Conservation (phyloP, 2,888 invertebrate genomes). For the Erynnis tages region DNA sequence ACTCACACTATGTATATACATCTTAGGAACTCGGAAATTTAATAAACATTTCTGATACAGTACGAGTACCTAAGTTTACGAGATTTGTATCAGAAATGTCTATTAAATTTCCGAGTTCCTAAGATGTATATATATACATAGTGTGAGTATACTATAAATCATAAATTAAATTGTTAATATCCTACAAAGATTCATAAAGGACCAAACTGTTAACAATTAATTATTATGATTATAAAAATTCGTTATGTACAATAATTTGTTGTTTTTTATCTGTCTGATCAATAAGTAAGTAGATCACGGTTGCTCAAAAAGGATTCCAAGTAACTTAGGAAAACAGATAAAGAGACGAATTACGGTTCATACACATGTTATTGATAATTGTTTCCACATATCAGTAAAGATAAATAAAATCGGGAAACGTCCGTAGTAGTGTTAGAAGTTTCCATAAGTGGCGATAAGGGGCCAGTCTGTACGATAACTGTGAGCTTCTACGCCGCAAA, state of each 20-base stretch:
- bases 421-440: conserved; percentile 49
- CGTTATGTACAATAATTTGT: background rate
- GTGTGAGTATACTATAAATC: too few species aligned
- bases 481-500: background rate
- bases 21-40: too few species aligned
- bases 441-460: conserved; percentile 62
- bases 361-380: conserved; percentile 18
- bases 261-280: background rate
- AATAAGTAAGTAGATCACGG: background rate
- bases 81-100: background rate
- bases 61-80: background rate
- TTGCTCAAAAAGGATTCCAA: background rate
- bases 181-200: too few species aligned
- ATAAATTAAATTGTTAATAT: too few species aligned
- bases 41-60: background rate
- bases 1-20: background rate
- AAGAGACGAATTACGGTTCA: background rate
- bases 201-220: too few species aligned
- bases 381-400: conserved; percentile 28
- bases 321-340: background rate
- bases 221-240: too few species aligned
- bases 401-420: conserved; percentile 26
- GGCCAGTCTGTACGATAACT: conserved; percentile 35
- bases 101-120: too few species aligned
- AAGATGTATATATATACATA: background rate